Evolutionary conservation across 2,797 vertebrate species (phyloP), one percentile per base, ranked within the genome.

Genomic region (Austrolebias charrua): DNA sequence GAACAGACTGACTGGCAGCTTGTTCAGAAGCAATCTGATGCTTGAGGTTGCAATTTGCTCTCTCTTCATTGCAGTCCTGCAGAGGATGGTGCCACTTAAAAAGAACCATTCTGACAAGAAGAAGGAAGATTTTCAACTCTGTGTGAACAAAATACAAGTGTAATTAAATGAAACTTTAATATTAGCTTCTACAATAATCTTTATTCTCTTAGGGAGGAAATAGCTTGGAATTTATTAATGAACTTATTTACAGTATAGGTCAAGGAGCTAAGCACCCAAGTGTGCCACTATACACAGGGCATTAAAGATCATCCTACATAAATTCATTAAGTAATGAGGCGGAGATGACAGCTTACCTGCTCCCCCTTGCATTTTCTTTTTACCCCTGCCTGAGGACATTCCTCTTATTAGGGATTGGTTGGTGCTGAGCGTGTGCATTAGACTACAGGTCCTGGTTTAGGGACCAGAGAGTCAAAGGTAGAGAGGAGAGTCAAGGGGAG

Each of bases 241-340:
- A 86, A 88, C 78, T 82, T 87, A 86, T 91, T 90, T 90, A 87
- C 88, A 89, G 76, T 84, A 40, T 51, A 79, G 91, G 90, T 92
- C 90, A 91, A 86, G 57, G 72, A 89, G 88, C 91, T 90, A 92
- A 92, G 85, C 78, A 68, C 49, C 72, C 44, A 56, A 83, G 90
- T 86, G 81, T 59, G 71, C 73, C 78, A 70, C 79, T 73, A 68
- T 78, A 74, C 81, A 76, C 72, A 66, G 66, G 69, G 79, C 85
- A 82, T 86, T 35, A 35, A 87, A 84, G 79, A 90, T 91, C 86
- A 90, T 91, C 86, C 83, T 87, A 88, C 85, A 92, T 92, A 91
- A 91, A 89, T 92, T 88, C 84, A 82, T 67, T 29, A 72, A 89
- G 83, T 91, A 90, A 91, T 91, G 90, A 92, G 84, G 82, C 61